Evolutionary conservation across 2,113 vertebrate species (phyloP), one percentile per base, ranked within the genome.

Genomic region (Proteles cristata): DNA sequence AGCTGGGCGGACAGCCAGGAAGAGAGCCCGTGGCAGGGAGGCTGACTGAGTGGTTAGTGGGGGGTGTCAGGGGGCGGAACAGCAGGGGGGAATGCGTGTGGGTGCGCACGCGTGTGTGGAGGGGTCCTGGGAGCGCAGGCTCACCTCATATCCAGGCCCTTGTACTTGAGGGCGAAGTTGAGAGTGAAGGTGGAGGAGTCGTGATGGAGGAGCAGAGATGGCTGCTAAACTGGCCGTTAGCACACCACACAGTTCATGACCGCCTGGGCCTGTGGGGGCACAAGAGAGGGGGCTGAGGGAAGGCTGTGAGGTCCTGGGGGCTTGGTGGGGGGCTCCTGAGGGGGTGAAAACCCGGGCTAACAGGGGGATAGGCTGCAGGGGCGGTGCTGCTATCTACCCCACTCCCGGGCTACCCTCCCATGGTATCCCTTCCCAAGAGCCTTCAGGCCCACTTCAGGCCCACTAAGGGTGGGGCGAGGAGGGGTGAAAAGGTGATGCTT

Each of bases 241-340:
- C 99, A 99, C 33, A 99, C 99, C 97, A 99, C 99, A 2, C 99
- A 99, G 98, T 99, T 99, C 99, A 99, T 99, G 43, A 99, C 98
- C 0, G 99, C 99, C 28, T 99, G 98, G 1, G 99, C 98, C 99
- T 99, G 98, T 7, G 35, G 71, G 45, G 33, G 25, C 12, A 23
- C 0, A 2, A 14, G 12, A 11, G 61, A 28, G 31, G n/a, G 50
- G 12, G n/a, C 11, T 28, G 10, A 39, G 43, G 74, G 28, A 7
- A 0, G 43, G 31, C 16, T 1, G 0, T 0, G 35, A 66, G 50
- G 55, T 1, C 15, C 28, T 11, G 43, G 25, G 25, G 35, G 31
- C 39, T 39, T 39, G 39, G 5, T 39, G 26, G 33, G 31, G 43
- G 28, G 43, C 35, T 73, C 48, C 7, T 39, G 43, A 76, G 53